phyloP scores from a whole-genome alignment of 37 sponge, comb jelly and placozoan species.

The Chondrilla cf. caribensis region DNA sequence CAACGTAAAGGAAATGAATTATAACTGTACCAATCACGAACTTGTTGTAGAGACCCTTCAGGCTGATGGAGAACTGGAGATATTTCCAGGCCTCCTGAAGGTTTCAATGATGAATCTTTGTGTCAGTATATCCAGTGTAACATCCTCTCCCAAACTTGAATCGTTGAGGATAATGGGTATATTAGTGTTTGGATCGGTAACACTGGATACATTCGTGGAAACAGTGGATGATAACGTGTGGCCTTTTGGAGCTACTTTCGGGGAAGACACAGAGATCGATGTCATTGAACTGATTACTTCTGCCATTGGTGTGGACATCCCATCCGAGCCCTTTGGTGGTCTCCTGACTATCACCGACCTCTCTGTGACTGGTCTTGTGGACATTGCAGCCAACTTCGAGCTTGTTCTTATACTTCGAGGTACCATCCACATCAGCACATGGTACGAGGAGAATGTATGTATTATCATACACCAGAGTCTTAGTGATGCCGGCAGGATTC shows the following conservation, averaged over 20 bases:
- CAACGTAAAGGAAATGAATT: background rate
- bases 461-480: background rate
- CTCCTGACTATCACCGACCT: background rate
- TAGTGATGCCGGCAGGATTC: background rate
- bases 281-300: background rate
- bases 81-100: background rate
- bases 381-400: background rate
- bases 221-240: background rate
- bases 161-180: background rate
- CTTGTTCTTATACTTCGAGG: background rate
- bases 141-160: background rate
- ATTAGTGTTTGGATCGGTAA: background rate
- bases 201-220: background rate
- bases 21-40: background rate
- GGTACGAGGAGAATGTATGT: background rate
- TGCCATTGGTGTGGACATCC: background rate
- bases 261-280: background rate
- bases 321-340: background rate
- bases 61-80: background rate
- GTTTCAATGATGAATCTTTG: background rate
- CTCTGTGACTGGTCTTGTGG: background rate
- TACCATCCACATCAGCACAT: background rate
- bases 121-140: background rate
- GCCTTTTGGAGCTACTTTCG: background rate
- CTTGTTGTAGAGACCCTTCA: background rate